Conservation (phyloP, 1,140 invertebrate genomes). For the Spodoptera litura region DNA sequence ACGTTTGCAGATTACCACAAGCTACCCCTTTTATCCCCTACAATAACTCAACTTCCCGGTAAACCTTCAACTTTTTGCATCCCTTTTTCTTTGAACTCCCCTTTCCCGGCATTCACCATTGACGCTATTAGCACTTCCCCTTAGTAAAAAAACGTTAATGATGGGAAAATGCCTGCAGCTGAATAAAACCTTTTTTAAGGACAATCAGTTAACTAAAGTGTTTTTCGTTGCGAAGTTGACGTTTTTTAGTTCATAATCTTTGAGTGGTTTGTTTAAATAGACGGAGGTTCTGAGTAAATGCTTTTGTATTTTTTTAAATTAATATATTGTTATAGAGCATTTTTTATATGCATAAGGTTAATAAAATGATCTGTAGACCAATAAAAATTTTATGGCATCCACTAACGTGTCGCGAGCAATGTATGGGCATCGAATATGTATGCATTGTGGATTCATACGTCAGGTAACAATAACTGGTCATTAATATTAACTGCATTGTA, state of each 20-base stretch:
- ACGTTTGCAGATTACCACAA: neutral
- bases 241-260: slow-evolving; percentile 18
- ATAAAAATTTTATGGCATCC: slow-evolving; percentile 15
- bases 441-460: slow-evolving; percentile 18
- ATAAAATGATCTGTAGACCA: slow-evolving; percentile 28
- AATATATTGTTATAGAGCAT: neutral
- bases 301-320: neutral
- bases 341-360: neutral
- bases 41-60: neutral
- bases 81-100: neutral
- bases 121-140: slow-evolving; percentile 20
- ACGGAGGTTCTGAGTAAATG: too few relatives aligned
- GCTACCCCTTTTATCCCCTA: neutral
- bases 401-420: neutral
- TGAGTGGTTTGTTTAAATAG: neutral
- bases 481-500: slow-evolving; percentile 40
- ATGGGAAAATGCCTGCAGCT: slow-evolving; percentile 26
- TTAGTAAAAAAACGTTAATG: slow-evolving; percentile 29
- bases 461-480: slow-evolving; percentile 32
- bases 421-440: slow-evolving; percentile 35
- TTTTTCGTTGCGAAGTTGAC: neutral
- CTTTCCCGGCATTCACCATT: slow-evolving; percentile 11
- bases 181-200: slow-evolving; percentile 21
- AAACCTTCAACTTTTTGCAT: slow-evolving; percentile 19
- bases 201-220: slow-evolving; percentile 13